phyloP scores from a whole-genome alignment of 1,140 invertebrate genomes.

The Maconellicoccus hirsutus region DNA sequence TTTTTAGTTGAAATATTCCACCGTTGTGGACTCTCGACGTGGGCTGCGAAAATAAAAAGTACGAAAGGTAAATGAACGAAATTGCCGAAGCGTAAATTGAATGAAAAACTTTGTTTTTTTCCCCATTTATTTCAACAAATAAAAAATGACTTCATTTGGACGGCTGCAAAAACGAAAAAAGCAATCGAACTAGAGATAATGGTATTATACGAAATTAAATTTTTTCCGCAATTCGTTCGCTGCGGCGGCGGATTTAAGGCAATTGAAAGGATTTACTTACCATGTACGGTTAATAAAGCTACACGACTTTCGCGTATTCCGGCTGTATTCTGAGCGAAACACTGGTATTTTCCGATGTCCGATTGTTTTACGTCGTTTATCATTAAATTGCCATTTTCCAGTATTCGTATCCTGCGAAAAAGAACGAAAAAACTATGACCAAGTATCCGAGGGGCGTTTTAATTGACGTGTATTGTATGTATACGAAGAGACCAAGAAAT shows the following conservation, averaged over 20 bases:
- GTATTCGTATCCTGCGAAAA: conserved; percentile 53
- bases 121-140: not conserved
- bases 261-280: conserved; percentile 39
- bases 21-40: not conserved
- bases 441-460: too few relatives aligned
- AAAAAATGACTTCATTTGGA: not conserved
- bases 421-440: not conserved
- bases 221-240: not conserved
- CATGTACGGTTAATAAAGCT: conserved; percentile 65
- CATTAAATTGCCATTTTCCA: conserved; percentile 69
- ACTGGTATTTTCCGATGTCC: conserved; percentile 76
- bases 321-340: conserved; percentile 73
- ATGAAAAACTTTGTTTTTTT: not conserved
- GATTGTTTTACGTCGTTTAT: conserved; percentile 67
- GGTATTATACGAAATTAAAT: not conserved
- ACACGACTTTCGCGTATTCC: conserved; percentile 64
- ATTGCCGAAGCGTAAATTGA: not conserved
- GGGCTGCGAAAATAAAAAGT: not conserved
- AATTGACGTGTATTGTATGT: too few relatives aligned
- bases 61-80: not conserved
- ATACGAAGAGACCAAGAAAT: too few relatives aligned
- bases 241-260: too few relatives aligned
- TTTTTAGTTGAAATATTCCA: not conserved
- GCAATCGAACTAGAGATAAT: not conserved
- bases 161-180: not conserved